phyloP scores from a whole-genome alignment of 2,113 vertebrate species.

The Antigone vipio region DNA sequence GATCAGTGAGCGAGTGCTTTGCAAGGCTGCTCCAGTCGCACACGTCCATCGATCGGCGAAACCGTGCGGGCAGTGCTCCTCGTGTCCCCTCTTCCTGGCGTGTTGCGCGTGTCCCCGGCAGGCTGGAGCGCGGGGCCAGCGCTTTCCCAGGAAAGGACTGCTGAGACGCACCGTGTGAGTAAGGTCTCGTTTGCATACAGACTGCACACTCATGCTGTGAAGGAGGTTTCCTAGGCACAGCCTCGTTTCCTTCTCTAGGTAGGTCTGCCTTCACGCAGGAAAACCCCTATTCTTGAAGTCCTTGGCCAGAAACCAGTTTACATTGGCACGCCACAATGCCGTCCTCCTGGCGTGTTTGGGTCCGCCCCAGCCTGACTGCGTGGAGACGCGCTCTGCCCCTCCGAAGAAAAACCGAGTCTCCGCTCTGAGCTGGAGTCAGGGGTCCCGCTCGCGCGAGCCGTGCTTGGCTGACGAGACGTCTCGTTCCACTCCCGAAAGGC shows the following conservation, averaged over 20 bases:
- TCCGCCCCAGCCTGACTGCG: background rate
- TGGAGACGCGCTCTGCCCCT: background rate
- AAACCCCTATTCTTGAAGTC: background rate
- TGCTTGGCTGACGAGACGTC: background rate
- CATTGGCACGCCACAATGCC: fast-evolving
- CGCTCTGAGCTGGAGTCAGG: background rate
- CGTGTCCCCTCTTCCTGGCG: fast-evolving
- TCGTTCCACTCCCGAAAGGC: background rate
- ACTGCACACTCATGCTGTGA: background rate
- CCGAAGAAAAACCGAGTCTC: background rate
- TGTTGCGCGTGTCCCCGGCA: fast-evolving
- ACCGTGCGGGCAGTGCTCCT: background rate
- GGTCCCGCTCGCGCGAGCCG: fast-evolving
- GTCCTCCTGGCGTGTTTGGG: background rate
- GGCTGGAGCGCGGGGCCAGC: background rate
- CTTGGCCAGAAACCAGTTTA: background rate
- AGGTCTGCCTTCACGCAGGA: background rate
- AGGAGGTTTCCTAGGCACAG: background rate
- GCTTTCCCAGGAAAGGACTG: background rate
- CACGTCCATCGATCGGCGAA: fast-evolving
- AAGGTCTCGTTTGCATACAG: constrained; percentile 2
- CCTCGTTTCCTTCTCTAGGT: background rate
- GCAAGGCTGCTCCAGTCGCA: background rate
- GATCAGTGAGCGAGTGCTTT: background rate
- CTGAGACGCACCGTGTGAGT: background rate